Conservation (phyloP, 92 coral and sea anemone species). For the Epizoanthus illoricatus region DNA sequence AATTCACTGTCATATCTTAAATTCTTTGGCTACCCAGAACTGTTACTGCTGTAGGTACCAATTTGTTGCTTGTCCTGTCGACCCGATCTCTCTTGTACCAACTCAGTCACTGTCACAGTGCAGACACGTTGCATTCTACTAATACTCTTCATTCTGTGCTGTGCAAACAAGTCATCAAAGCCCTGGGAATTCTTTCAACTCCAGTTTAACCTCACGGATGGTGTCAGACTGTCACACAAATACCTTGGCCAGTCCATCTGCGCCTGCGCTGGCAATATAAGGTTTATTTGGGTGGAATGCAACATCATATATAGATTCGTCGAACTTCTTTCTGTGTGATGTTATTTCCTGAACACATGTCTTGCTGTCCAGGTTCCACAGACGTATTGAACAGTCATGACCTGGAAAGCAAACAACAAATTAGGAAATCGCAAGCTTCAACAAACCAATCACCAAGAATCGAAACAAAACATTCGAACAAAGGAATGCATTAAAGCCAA, state of each 20-base stretch:
- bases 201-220: not conserved
- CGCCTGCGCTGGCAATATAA: conserved; percentile 98
- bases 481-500: too few relatives aligned
- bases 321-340: conserved; percentile 97
- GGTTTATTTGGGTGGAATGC: conserved; percentile 96
- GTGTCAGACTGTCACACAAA: conserved; percentile 64
- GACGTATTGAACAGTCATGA: conserved; percentile 98
- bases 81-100: not conserved
- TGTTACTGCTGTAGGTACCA: not conserved
- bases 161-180: not conserved
- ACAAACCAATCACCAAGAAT: not conserved
- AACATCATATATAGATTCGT: conserved; percentile 95
- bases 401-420: conserved; percentile 44
- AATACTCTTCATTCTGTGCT: not conserved
- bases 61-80: not conserved
- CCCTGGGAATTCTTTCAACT: not conserved
- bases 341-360: conserved; percentile 99
- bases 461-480: not conserved
- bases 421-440: not conserved
- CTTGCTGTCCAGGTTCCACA: conserved; percentile 96
- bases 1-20: not conserved
- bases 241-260: conserved; percentile 96
- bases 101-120: not conserved
- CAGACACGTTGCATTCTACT: not conserved
- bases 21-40: not conserved